Percentiles rank a stretch among this genome's conserved stretches.
Conservation (phyloP, 2,888 invertebrate species). For the Bruchidius siliquastri region DNA sequence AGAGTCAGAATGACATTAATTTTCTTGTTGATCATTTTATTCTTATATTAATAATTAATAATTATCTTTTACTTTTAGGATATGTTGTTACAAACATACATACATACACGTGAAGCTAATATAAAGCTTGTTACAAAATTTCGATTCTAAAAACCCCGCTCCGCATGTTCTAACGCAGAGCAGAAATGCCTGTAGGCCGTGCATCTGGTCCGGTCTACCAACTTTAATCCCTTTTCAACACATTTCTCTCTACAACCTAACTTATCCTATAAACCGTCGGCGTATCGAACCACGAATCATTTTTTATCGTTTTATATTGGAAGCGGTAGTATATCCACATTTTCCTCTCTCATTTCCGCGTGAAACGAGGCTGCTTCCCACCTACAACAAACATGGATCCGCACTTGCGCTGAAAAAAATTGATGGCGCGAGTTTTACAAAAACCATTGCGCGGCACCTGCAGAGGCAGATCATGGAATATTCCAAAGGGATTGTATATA, state of each 20-base stretch:
- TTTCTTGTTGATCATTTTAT: too few species aligned
- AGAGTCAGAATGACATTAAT: too few species aligned
- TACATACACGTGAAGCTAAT: too few species aligned
- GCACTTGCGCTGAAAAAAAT: neutral
- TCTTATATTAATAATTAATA: too few species aligned
- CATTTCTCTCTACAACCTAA: neutral
- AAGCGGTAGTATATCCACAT: neutral
- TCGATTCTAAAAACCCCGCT: too few species aligned
- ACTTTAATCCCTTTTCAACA: neutral
- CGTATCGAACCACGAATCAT: neutral
- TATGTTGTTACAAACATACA: too few species aligned
- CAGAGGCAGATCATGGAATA: neutral
- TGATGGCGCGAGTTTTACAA: neutral
- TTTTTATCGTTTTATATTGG: neutral
- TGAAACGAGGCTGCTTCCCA: neutral
- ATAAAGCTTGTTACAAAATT: too few species aligned
- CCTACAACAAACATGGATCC: neutral
- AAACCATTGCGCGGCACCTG: neutral
- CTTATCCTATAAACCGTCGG: neutral
- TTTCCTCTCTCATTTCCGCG: neutral
- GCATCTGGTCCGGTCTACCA: neutral
- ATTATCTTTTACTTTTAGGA: too few species aligned
- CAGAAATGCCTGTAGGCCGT: too few species aligned
- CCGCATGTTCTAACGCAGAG: too few species aligned
- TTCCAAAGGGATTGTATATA: neutral